Conservation (phyloP, 30 jellyfish, hydroid and myxozoan genomes). For the Nemopilema nomurai region DNA sequence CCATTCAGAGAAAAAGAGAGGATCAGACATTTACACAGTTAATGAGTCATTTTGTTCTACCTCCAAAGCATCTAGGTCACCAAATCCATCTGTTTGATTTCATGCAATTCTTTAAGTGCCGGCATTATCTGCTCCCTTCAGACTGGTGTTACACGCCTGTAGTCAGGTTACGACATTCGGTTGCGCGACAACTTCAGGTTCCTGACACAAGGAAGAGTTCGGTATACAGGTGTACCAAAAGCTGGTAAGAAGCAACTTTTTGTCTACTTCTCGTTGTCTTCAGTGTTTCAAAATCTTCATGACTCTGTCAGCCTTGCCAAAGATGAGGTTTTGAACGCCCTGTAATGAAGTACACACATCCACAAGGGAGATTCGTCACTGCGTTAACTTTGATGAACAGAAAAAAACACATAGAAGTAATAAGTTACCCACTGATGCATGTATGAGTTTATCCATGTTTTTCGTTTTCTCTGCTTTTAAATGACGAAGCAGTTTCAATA, state of each 20-base stretch:
- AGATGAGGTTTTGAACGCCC: too few relatives aligned
- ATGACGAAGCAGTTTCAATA: too few relatives aligned
- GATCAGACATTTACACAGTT: slow-evolving; percentile 53
- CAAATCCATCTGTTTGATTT: slow-evolving; percentile 17
- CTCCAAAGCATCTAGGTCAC: slow-evolving; percentile 37
- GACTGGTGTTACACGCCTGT: background rate
- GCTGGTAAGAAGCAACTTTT: background rate
- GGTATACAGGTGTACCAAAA: background rate
- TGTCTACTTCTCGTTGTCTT: too few relatives aligned
- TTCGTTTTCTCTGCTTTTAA: too few relatives aligned
- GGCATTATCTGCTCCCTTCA: background rate
- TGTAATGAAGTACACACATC: too few relatives aligned
- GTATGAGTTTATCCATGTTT: too few relatives aligned
- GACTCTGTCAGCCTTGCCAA: too few relatives aligned
- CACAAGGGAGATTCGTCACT: too few relatives aligned
- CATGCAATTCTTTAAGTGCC: background rate
- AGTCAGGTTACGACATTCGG: background rate
- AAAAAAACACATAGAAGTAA: too few relatives aligned
- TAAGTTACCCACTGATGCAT: too few relatives aligned
- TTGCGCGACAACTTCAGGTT: background rate
- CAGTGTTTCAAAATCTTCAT: too few relatives aligned
- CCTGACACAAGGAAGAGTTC: background rate
- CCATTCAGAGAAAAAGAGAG: slow-evolving; percentile 24
- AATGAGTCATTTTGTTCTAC: slow-evolving; percentile 17
- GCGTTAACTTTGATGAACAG: too few relatives aligned